Conservation (phyloP, 2,113 vertebrate genomes). For the Pleuronectes platessa region DNA sequence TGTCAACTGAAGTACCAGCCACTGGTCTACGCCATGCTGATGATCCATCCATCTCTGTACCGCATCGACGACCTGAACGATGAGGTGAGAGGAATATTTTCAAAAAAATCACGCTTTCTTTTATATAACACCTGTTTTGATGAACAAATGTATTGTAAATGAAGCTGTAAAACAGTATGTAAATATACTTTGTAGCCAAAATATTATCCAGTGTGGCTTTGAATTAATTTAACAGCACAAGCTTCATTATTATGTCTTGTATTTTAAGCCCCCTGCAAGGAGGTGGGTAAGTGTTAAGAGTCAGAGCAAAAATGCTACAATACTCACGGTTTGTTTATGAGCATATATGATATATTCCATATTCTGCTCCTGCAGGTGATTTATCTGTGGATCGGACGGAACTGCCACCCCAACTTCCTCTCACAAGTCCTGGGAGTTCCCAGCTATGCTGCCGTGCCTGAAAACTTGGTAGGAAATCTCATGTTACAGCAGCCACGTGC, state of each 20-base stretch:
- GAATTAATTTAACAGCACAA: not conserved
- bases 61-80: conserved; percentile 91
- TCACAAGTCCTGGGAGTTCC: conserved; percentile 91
- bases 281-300: not conserved
- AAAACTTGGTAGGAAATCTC: conserved; percentile 85
- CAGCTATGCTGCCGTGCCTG: conserved; percentile 88
- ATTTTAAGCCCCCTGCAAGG: not conserved
- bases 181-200: not conserved
- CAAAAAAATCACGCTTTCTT: not conserved
- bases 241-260: not conserved
- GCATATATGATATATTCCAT: not conserved
- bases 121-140: not conserved
- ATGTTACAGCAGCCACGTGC: not conserved
- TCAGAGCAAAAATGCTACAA: not conserved
- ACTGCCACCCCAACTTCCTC: conserved; percentile 89
- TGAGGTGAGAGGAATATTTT: conserved; percentile 82
- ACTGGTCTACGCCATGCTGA: conserved; percentile 90
- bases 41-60: conserved; percentile 93
- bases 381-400: conserved; percentile 93
- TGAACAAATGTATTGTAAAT: no score
- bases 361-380: conserved; percentile 81
- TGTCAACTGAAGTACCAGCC: conserved; percentile 97
- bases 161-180: not conserved
- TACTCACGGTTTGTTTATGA: not conserved
- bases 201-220: not conserved